Evolutionary conservation across 2,888 invertebrate genomes (phyloP), one percentile per base, ranked within the genome.

Genomic region (Latrodectus hesperus): DNA sequence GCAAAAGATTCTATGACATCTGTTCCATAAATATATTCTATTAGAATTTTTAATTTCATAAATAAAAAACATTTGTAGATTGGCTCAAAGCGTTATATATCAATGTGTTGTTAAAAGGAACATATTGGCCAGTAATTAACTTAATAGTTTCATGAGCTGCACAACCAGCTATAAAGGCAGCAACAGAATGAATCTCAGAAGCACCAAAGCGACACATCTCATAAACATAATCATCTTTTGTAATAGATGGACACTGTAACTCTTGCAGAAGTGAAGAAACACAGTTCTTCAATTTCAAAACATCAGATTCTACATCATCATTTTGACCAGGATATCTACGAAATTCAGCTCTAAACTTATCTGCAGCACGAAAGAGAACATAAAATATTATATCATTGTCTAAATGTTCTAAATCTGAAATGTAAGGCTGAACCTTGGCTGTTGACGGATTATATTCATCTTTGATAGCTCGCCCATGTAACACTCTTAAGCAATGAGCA

Each of bases 141-240:
- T 99, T 99, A 90, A 99, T 97, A 8, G 95, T 95, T 94, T 99
- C 99, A 91, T 99, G 99, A 10, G 99, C 98, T 51, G 96, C 96
- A 92, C 97, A 96, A 6, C 99, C 99, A 89, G 96, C 97, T 90
- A 98, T 93, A 92, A 96, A 97, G 9, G 99, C 96, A 14, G 99
- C 97, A 14, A 99, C 95, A 53, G 97, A 96, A 92, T 99, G 99
- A 88, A 99, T 93, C 93, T 99, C 99, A 12, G 96, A 95, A 12
- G 97, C 98, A 14, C 99, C 99, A 93, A 97, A 99, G 55, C 98
- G 95, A 91, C 97, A 97, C 93, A 98, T 95, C 93, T 98, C 99
- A 92, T 98, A 98, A 53, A 98, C 95, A 91, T 96, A 96, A 92
- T 99, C 98, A 93, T 99, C 99, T 92, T 97, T 96, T 67, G 96